These are phyloP conservation scores for Herpetotheres cachinnans DNA, from an alignment of 2,113 vertebrate species.

Conservation along the genomic window DNA sequence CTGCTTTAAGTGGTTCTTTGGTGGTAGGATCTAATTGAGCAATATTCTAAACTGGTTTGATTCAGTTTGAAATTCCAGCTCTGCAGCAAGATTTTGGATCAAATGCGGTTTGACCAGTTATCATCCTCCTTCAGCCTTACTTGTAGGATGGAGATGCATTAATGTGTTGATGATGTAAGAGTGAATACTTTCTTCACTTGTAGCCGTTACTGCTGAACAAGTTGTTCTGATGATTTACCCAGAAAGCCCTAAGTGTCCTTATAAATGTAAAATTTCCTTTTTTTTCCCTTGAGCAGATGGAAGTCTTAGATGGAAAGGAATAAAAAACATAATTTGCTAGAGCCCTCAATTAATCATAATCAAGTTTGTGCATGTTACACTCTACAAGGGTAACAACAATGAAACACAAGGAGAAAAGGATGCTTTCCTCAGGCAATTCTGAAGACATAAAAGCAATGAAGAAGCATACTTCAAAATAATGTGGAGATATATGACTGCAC, in stretches of 20 bases:
- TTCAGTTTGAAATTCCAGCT: neutral
- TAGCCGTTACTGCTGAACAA: slow-evolving; percentile 1
- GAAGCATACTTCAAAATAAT: slow-evolving; percentile 70
- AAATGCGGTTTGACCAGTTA: neutral
- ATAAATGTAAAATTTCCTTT: slow-evolving; percentile 14
- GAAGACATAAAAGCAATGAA: slow-evolving; percentile 70
- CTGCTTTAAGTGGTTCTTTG: neutral
- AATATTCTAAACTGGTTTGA: neutral
- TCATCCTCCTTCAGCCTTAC: neutral
- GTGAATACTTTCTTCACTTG: neutral
- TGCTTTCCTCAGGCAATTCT: slow-evolving; percentile 67
- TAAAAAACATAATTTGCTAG: slow-evolving; percentile 32
- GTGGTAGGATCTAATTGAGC: neutral
- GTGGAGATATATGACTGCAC: slow-evolving; percentile 70
- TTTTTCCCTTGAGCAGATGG: slow-evolving; percentile 45
- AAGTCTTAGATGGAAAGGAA: slow-evolving; percentile 40
- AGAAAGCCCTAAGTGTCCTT: slow-evolving; percentile 23
- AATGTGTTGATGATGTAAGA: neutral
- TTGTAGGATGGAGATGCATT: neutral
- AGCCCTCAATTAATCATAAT: slow-evolving; percentile 65
- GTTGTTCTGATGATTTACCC: slow-evolving; percentile 28
- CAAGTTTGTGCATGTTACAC: slow-evolving; percentile 56
- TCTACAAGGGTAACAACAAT: slow-evolving; percentile 56
- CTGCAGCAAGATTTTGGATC: neutral
- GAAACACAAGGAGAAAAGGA: slow-evolving; percentile 50